Conservation (phyloP, 2,888 invertebrate genomes). For the Cataglyphis cursor region DNA sequence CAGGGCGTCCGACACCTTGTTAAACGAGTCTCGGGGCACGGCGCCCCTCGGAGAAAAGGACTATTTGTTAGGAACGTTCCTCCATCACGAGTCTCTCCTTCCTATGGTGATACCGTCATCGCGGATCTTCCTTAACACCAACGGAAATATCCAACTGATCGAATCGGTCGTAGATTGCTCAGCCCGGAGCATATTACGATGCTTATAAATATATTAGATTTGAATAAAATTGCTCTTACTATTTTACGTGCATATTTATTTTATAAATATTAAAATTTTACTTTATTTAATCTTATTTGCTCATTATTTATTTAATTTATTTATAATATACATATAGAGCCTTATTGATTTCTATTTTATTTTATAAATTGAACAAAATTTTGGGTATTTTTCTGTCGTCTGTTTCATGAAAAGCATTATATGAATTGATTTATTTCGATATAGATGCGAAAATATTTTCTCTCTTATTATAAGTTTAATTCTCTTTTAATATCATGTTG, state of each 20-base stretch:
- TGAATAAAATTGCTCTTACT: not conserved
- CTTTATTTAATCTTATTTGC: no score
- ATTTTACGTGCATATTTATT: not conserved
- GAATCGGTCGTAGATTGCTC: conserved; percentile 64
- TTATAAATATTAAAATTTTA: not conserved
- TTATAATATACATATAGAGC: no score
- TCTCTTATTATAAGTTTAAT: no score
- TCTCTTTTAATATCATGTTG: not conserved
- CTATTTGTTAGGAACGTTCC: conserved; percentile 82
- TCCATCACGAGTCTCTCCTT: conserved; percentile 55
- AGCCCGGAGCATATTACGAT: not conserved
- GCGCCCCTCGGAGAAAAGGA: conserved; percentile 81
- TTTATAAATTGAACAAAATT: no score
- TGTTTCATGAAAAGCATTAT: no score
- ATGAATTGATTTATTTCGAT: no score
- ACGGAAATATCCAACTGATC: conserved; percentile 52
- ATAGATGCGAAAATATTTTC: no score
- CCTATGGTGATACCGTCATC: not conserved
- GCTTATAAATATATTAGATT: not conserved
- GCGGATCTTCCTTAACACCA: conserved; percentile 60
- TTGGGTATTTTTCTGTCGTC: no score
- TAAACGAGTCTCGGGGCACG: conserved; percentile 82
- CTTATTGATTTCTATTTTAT: no score
- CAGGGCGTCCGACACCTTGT: conserved; percentile 84
- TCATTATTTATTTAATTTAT: no score